A percentile compares a stretch with the other conserved stretches of the same genome.
These are phyloP conservation scores for Nasonia vitripennis DNA, from an alignment of 1,140 invertebrate genomes.

Conservation along the genomic window DNA sequence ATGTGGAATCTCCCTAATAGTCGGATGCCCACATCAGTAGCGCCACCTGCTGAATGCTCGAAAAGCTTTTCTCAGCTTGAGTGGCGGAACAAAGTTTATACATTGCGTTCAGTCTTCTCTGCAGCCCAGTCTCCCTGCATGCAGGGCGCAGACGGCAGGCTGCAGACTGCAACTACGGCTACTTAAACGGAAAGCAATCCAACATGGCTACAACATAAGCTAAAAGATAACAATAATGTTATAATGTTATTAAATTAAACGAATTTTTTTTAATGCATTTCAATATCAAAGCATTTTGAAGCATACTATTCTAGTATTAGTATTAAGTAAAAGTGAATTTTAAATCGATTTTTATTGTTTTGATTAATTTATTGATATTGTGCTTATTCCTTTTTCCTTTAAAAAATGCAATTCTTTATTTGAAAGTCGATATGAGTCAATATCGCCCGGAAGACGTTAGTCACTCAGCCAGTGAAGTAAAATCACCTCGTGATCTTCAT, in stretches of 20 bases:
- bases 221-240: background rate
- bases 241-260: background rate
- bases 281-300: background rate
- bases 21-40: no score
- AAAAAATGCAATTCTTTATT: slow-evolving; percentile 69
- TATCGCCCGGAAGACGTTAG: slow-evolving; percentile 73
- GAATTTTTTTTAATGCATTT: background rate
- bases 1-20: no score
- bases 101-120: no score
- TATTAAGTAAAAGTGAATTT: background rate
- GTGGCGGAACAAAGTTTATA: no score
- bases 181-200: background rate
- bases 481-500: slow-evolving; percentile 68
- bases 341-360: background rate
- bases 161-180: no score
- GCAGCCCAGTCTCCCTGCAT: no score
- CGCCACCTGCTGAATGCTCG: no score
- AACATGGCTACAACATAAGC: background rate
- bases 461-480: slow-evolving; percentile 71
- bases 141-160: no score
- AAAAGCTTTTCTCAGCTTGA: no score
- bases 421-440: slow-evolving; percentile 75
- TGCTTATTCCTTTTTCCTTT: no score
- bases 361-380: background rate
- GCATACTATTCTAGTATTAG: background rate